Evolutionary conservation across 2,797 vertebrate genomes (phyloP).

Genomic region (Onychomys leucogaster): DNA sequence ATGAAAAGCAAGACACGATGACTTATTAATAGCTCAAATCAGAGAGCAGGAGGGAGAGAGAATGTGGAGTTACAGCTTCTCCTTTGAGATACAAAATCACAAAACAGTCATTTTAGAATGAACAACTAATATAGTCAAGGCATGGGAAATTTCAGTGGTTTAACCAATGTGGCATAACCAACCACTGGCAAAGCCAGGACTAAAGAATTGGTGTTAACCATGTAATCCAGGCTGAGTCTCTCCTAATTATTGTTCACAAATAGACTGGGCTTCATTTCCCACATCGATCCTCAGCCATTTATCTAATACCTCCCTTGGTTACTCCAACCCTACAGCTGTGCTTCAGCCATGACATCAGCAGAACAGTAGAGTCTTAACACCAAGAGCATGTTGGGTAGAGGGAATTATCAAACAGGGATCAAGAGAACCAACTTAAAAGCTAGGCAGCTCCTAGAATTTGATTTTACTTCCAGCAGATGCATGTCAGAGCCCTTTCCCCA

Average conservation of each 20-base stretch:
- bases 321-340: background rate
- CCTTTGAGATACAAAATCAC: background rate
- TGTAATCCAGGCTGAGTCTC: background rate
- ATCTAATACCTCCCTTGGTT: background rate
- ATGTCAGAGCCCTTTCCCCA: too few species aligned
- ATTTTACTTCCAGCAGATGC: background rate
- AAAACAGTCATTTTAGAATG: background rate
- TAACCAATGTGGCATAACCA: background rate
- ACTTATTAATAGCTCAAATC: background rate
- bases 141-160: background rate
- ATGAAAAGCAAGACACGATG: slow-evolving; percentile 4
- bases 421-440: background rate
- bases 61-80: background rate
- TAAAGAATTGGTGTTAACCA: background rate
- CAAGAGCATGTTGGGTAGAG: background rate
- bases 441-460: background rate
- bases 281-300: background rate
- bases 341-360: background rate
- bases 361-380: background rate
- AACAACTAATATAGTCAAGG: background rate
- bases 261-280: background rate
- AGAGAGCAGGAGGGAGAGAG: background rate
- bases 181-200: background rate
- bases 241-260: background rate
- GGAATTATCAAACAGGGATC: background rate